These are phyloP conservation scores for Stictonetta naevosa DNA, from an alignment of 2,113 vertebrate species.

Conservation along the genomic window DNA sequence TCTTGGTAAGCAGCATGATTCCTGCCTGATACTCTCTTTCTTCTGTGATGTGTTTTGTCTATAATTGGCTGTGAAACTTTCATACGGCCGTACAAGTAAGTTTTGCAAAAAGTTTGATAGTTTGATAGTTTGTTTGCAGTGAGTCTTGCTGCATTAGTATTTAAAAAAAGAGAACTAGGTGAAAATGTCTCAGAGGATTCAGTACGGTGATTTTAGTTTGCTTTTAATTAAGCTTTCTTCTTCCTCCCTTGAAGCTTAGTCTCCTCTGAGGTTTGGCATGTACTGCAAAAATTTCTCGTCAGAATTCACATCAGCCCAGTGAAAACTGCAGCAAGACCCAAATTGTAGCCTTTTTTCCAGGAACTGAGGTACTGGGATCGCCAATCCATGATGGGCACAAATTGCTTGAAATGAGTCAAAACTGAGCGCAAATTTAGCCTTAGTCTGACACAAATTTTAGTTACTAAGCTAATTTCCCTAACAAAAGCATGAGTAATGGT, in stretches of 20 bases:
- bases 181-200: not conserved
- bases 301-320: not conserved
- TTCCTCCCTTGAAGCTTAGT: not conserved
- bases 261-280: not conserved
- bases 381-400: rapidly evolving
- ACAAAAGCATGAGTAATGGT: not conserved
- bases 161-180: not conserved
- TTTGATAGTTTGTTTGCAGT: not conserved
- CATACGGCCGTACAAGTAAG: not conserved
- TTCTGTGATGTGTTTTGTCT: not conserved
- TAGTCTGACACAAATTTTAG: not conserved
- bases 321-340: not conserved
- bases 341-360: rapidly evolving
- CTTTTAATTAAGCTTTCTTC: slow-evolving; percentile 33
- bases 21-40: not conserved
- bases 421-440: not conserved
- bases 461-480: not conserved
- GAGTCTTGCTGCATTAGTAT: not conserved
- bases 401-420: not conserved
- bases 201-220: not conserved
- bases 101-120: not conserved
- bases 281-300: not conserved
- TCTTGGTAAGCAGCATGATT: not conserved
- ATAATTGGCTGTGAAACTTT: not conserved
- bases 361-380: not conserved